Evolutionary conservation across 2,888 invertebrate genomes (phyloP), one percentile per base, ranked within the genome.

Genomic region (Amiota mariae): DNA sequence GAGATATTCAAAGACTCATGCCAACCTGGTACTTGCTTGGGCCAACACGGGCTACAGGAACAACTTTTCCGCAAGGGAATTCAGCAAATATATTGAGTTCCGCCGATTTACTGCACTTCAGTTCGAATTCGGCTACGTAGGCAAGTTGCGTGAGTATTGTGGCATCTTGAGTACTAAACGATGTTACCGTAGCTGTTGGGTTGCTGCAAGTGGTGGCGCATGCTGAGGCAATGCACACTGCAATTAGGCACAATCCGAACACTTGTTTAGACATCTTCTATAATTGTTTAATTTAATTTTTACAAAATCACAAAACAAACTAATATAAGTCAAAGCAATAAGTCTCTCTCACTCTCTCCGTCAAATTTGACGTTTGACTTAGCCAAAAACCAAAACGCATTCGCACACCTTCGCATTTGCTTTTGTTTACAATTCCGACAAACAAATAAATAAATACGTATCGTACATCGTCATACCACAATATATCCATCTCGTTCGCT

Each of bases 131-230:
- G 13, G 95, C 94, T 82, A 98, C 95, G 90, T 96, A 97, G 0
- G 97, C 98, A 80, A 98, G 95, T 88, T 93, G 95, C 78, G 95
- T 94, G 12, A 98, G 94, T 76, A 98, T 93, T 67, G 97, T 96
- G 0, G 96, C 97, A 91, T 99, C 98, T 89, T 94, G 93, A 18
- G 98, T 98, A 66, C 97, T 97, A 90, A 97, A 98, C 0, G 95
- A 93, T 71, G 93, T 93, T n/a, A 95, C 93, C 73, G 93, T 92
- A 12, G 95, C 93, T 91, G 94, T 92, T 8, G 94, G 94, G 82
- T 93, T 93, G 76, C 89, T 88, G 87, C 93, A 93, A 71, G 89
- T 89, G 73, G 90, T 78, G 47, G 81, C 88, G 12, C 83, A 80
- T 47, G 82, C 81, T 18, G 81, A 78, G 18, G 79, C 77, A 64